Evolutionary conservation across 1,140 invertebrate genomes (phyloP).

Genomic region (Drosophila parvula): DNA sequence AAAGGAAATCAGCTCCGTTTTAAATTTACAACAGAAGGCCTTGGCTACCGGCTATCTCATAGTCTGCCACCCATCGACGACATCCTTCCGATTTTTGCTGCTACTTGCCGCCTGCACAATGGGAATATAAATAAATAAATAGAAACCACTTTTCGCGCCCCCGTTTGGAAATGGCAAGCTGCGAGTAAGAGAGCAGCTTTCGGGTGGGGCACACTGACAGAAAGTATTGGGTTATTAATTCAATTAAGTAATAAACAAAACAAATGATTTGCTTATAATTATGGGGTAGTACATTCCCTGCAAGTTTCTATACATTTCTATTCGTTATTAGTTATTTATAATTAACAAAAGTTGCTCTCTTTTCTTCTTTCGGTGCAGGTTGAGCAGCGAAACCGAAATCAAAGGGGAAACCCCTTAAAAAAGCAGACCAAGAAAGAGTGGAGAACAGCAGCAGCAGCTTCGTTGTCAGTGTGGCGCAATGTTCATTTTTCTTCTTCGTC

Average conservation of each 20-base stretch:
- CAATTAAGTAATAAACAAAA: too few relatives aligned
- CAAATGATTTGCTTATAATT: too few relatives aligned
- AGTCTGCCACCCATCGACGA: background rate
- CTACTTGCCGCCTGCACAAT: conserved; percentile 55
- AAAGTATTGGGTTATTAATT: too few relatives aligned
- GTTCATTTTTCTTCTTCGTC: conserved; percentile 57
- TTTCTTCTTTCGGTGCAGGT: too few relatives aligned
- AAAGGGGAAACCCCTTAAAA: conserved; percentile 52
- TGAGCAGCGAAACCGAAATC: conserved; percentile 47
- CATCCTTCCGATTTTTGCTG: background rate
- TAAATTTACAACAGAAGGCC: background rate
- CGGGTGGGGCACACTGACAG: conserved; percentile 21
- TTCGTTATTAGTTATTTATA: too few relatives aligned
- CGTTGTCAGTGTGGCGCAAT: conserved; percentile 70
- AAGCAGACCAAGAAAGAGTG: conserved; percentile 3
- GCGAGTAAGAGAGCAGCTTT: conserved; percentile 3
- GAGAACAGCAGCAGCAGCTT: conserved; percentile 1
- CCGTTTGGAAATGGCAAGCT: conserved; percentile 56
- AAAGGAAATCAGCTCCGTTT: too few relatives aligned
- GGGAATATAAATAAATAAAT: conserved; percentile 77
- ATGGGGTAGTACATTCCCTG: too few relatives aligned
- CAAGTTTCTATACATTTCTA: too few relatives aligned
- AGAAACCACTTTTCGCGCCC: conserved; percentile 75
- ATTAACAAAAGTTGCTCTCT: background rate
- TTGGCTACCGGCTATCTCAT: background rate